Evolutionary conservation across 2,113 vertebrate species (phyloP).

Genomic region (Columba janthina): DNA sequence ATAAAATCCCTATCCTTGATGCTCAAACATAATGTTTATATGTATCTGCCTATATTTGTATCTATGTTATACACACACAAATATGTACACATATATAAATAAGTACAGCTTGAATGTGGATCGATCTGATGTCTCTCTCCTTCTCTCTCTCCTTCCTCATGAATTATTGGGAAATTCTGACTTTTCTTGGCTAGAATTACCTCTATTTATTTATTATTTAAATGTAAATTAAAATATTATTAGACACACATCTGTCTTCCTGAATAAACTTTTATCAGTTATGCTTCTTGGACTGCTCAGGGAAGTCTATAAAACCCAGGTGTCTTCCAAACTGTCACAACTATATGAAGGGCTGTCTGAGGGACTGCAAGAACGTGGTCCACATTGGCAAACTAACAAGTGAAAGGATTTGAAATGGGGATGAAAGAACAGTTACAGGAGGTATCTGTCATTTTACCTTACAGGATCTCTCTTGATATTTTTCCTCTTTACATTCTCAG

Average conservation of each 20-base stretch:
- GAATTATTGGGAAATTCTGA: background rate
- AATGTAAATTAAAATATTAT: background rate
- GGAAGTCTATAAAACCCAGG: background rate
- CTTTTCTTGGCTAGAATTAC: background rate
- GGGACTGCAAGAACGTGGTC: background rate
- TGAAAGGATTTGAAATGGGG: background rate
- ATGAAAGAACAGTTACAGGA: background rate
- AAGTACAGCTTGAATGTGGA: background rate
- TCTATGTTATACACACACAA: background rate
- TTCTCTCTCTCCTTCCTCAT: background rate
- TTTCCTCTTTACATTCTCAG: slow-evolving; percentile 2
- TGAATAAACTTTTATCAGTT: background rate
- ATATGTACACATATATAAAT: background rate
- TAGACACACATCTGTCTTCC: background rate
- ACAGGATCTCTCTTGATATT: background rate
- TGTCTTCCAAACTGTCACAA: background rate
- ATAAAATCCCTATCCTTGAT: rapidly evolving
- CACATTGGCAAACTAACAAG: background rate
- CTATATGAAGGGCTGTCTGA: background rate
- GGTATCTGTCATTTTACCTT: background rate
- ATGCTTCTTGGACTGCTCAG: background rate
- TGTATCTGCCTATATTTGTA: background rate
- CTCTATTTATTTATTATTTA: background rate
- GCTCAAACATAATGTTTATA: background rate
- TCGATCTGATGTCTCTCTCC: background rate